These are phyloP conservation scores for Eretmochelys imbricata DNA, from an alignment of 2,113 vertebrate genomes.

Conservation along the genomic window DNA sequence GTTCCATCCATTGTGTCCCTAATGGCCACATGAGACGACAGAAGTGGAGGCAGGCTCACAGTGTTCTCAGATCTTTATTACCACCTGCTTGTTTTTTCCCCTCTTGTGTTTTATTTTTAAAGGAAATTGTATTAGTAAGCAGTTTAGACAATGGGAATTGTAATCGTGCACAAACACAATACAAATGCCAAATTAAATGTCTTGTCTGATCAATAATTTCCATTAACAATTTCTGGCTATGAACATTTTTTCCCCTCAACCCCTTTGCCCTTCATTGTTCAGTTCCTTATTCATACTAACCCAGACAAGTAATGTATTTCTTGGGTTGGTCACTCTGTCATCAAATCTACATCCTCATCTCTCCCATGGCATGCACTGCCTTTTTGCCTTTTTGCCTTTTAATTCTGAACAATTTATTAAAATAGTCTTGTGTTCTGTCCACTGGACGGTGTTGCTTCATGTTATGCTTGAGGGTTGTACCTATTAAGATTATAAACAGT, in stretches of 20 bases:
- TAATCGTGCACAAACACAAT: neutral
- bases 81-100: neutral
- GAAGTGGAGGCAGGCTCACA: neutral
- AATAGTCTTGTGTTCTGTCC: neutral
- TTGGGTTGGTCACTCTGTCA: neutral
- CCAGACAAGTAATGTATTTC: rapidly evolving
- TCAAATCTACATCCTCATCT: neutral
- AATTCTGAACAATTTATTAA: neutral
- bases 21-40: neutral
- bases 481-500: neutral
- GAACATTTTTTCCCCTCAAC: neutral
- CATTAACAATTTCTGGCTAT: neutral
- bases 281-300: neutral
- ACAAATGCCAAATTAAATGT: neutral
- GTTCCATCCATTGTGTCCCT: neutral
- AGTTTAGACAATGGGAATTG: neutral
- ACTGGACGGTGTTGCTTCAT: neutral
- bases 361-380: neutral
- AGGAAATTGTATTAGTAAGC: neutral
- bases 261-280: neutral
- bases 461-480: neutral
- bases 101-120: neutral
- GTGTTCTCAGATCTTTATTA: neutral
- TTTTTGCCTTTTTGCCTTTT: neutral
- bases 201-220: neutral